Conservation (phyloP, 1,140 invertebrate species). For the Galendromus occidentalis region DNA sequence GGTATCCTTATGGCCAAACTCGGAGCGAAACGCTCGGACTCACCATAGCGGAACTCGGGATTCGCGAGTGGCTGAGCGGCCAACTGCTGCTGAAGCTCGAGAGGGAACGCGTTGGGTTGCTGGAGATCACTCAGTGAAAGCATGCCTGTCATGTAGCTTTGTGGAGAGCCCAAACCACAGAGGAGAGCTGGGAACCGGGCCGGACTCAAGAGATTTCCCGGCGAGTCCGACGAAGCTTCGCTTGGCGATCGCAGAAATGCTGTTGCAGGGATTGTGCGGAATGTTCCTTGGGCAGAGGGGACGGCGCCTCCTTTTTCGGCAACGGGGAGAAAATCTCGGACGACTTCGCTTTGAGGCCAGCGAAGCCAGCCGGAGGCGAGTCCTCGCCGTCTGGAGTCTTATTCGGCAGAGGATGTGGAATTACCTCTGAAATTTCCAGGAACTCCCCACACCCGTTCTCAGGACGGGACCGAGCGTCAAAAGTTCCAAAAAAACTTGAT, state of each 20-base stretch:
- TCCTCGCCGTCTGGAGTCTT: slow-evolving; percentile 5
- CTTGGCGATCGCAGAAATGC: background rate
- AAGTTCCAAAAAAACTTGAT: too few relatives aligned
- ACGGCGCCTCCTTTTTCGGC: slow-evolving; percentile 28
- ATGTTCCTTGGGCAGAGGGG: background rate
- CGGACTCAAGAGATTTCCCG: too few relatives aligned
- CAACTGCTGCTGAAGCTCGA: background rate
- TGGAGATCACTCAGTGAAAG: slow-evolving; percentile 10
- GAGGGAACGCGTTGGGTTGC: background rate
- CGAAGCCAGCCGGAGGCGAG: background rate
- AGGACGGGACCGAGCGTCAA: too few relatives aligned
- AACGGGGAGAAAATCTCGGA: slow-evolving; percentile 78
- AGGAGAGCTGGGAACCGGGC: background rate
- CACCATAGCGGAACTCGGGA: background rate
- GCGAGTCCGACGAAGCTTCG: too few relatives aligned
- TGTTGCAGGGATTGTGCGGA: slow-evolving; percentile 11
- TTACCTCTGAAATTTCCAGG: too few relatives aligned
- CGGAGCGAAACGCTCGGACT: background rate
- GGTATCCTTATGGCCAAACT: too few relatives aligned
- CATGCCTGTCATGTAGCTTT: slow-evolving; percentile 2
- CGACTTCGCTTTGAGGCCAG: slow-evolving; percentile 45
- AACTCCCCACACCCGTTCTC: too few relatives aligned
- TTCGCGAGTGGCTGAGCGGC: background rate
- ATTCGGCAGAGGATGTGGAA: slow-evolving; percentile 1
- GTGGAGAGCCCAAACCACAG: background rate